A percentile compares a stretch with the other conserved stretches of the same genome.
These are phyloP conservation scores for Atta colombica DNA, from an alignment of 1,140 invertebrate species.

Conservation along the genomic window DNA sequence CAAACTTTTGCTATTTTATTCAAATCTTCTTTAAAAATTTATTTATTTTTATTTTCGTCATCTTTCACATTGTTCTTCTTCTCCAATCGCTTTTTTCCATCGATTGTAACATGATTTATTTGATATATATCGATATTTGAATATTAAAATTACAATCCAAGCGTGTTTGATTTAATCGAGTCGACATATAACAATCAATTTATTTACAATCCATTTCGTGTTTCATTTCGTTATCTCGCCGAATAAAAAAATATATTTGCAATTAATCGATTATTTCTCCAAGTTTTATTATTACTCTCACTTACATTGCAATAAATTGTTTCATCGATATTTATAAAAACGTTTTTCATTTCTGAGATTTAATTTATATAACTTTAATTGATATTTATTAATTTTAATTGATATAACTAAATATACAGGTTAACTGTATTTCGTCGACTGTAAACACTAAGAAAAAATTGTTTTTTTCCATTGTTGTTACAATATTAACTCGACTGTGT, in stretches of 20 bases:
- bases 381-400: not conserved
- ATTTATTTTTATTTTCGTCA: not conserved
- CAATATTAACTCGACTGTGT: not conserved
- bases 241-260: not conserved
- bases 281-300: not conserved
- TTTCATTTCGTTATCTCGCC: not conserved
- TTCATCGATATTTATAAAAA: not conserved
- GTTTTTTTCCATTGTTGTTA: not conserved
- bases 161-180: not conserved
- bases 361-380: not conserved
- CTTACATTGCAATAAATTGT: not conserved
- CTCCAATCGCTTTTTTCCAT: too few relatives aligned
- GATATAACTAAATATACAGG: not conserved
- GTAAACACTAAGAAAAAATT: not conserved
- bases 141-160: constrained; percentile 32
- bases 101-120: constrained; percentile 5
- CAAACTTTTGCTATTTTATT: not conserved
- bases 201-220: not conserved
- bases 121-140: constrained; percentile 13
- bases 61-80: not conserved
- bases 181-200: constrained; percentile 27
- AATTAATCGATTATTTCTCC: not conserved
- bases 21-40: not conserved
- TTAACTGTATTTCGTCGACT: not conserved
- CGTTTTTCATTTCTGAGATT: not conserved